Conservation (phyloP, 2,113 vertebrate species). For the Phylloscopus whistleri region DNA sequence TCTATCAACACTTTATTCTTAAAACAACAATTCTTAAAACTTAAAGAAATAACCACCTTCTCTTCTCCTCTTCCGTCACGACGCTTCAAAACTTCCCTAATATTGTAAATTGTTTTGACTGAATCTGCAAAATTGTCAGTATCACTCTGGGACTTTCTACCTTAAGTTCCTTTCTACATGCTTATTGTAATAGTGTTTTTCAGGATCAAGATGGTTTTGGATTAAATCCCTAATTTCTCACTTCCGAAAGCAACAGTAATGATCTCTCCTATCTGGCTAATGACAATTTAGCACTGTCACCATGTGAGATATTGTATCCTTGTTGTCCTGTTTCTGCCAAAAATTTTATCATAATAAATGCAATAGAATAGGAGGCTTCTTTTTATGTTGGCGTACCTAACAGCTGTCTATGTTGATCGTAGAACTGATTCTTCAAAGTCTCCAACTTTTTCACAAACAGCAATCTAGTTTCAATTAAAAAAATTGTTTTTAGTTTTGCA, state of each 20-base stretch:
- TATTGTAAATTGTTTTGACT: not conserved
- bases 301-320: slow-evolving; percentile 10
- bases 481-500: not conserved
- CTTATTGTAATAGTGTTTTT: not conserved
- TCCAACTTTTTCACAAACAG: slow-evolving; percentile 31
- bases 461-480: slow-evolving; percentile 38
- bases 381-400: slow-evolving; percentile 41
- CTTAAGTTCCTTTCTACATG: not conserved
- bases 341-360: slow-evolving; percentile 32
- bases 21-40: not conserved
- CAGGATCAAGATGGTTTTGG: not conserved
- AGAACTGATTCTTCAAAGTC: not conserved
- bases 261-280: slow-evolving; percentile 44
- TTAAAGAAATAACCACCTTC: not conserved
- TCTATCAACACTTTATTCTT: not conserved
- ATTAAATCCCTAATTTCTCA: slow-evolving; percentile 41
- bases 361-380: slow-evolving; percentile 12
- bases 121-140: not conserved
- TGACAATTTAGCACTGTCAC: slow-evolving; percentile 42
- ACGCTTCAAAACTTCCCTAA: not conserved
- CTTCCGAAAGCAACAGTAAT: slow-evolving; percentile 36
- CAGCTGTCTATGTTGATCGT: slow-evolving; percentile 52
- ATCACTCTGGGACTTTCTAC: not conserved
- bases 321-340: slow-evolving; percentile 52
- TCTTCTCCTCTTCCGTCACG: not conserved